phyloP scores from a whole-genome alignment of 2,113 vertebrate species.

The Penelope pileata region DNA sequence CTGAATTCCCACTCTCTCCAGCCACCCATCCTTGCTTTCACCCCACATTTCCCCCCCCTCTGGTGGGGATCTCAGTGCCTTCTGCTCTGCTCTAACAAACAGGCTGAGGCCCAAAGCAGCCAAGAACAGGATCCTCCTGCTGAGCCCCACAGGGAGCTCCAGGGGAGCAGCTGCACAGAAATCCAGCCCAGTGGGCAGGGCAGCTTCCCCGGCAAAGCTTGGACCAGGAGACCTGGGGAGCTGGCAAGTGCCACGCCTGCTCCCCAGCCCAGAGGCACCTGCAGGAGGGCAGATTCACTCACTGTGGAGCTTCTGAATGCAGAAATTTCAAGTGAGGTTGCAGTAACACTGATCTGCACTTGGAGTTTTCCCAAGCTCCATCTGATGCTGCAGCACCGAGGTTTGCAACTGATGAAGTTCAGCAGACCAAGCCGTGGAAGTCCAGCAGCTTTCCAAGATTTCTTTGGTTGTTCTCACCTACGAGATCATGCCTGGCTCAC shows the following conservation, averaged over 20 bases:
- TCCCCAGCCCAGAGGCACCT: neutral
- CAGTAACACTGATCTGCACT: neutral
- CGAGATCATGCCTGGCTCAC: neutral
- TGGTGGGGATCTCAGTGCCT: too few relatives aligned
- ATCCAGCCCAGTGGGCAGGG: neutral
- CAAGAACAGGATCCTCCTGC: neutral
- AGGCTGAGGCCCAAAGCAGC: neutral
- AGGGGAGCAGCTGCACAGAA: neutral
- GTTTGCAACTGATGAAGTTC: neutral
- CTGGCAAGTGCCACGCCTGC: neutral
- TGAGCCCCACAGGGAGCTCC: neutral
- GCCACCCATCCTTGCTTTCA: neutral
- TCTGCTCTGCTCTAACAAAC: neutral
- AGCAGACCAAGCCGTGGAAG: neutral
- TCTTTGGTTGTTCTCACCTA: neutral
- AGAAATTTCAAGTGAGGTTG: neutral
- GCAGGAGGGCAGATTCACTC: fast-evolving
- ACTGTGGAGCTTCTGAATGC: fast-evolving
- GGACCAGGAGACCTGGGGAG: neutral
- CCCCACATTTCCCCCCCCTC: too few relatives aligned
- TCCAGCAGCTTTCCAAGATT: neutral
- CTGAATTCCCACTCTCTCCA: neutral
- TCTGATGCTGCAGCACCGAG: too few relatives aligned
- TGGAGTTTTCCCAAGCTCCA: neutral
- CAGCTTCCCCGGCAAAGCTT: neutral